phyloP scores from a whole-genome alignment of 2,888 invertebrate genomes.

The Nephrotoma appendiculata region DNA sequence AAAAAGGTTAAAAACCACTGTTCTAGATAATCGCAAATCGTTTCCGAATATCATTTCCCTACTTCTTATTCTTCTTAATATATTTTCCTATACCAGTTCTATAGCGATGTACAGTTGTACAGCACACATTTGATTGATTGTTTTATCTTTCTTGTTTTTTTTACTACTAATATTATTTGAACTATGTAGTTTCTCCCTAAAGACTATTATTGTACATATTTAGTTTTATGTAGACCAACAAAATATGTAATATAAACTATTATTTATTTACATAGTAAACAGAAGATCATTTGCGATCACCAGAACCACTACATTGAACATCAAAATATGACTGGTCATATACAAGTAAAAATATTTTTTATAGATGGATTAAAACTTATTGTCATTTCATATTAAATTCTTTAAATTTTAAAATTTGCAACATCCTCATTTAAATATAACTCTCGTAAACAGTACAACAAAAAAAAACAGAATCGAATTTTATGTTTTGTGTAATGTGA shows the following conservation, averaged over 20 bases:
- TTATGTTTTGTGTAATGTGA: neutral
- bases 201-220: neutral
- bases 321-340: neutral
- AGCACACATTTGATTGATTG: neutral
- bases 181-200: neutral
- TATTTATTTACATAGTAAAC: neutral
- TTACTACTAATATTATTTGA: neutral
- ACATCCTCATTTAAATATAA: neutral
- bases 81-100: neutral
- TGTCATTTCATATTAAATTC: neutral
- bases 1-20: too few relatives aligned
- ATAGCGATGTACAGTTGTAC: neutral
- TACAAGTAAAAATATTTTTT: neutral
- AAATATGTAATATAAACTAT: neutral
- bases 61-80: neutral
- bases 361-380: neutral
- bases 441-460: neutral
- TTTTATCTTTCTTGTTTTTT: neutral
- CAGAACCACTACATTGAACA: neutral
- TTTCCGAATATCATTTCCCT: neutral
- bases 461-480: neutral
- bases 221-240: neutral
- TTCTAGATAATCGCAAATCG: neutral
- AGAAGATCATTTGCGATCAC: neutral
- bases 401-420: neutral